Evolutionary conservation across 2,113 vertebrate species (phyloP).

Genomic region (Baryphthengus martii): DNA sequence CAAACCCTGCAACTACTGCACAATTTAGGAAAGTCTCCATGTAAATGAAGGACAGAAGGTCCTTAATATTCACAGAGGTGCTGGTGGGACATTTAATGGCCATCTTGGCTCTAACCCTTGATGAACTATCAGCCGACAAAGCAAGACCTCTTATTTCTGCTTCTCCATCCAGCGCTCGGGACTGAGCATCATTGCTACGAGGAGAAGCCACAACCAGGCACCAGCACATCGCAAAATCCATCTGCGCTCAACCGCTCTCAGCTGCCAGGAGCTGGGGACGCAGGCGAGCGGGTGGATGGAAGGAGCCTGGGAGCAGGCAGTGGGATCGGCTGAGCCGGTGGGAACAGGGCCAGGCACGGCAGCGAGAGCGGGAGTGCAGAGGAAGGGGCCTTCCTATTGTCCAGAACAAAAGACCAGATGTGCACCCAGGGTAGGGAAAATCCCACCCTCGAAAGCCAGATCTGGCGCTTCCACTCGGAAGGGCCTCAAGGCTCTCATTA

Average conservation of each 20-base stretch:
- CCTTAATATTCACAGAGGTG: not conserved
- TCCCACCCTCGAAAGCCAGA: not conserved
- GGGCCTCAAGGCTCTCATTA: not conserved
- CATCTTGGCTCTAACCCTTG: not conserved
- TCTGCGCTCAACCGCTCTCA: not conserved
- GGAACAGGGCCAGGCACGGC: not conserved
- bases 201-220: not conserved
- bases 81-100: not conserved
- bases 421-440: not conserved
- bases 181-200: not conserved
- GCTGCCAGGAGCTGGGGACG: not conserved
- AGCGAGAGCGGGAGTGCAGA: accelerated
- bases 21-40: not conserved
- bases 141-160: not conserved
- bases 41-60: not conserved
- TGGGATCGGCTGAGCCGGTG: accelerated
- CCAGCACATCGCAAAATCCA: not conserved
- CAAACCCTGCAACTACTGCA: not conserved
- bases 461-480: accelerated
- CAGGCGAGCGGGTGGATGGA: not conserved
- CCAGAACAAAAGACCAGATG: constrained; percentile 15
- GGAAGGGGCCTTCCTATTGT: not conserved
- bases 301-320: not conserved
- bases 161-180: accelerated
- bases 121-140: not conserved